Evolutionary conservation across 1,140 invertebrate genomes (phyloP).

Genomic region (Ptiloglossa arizonensis): DNA sequence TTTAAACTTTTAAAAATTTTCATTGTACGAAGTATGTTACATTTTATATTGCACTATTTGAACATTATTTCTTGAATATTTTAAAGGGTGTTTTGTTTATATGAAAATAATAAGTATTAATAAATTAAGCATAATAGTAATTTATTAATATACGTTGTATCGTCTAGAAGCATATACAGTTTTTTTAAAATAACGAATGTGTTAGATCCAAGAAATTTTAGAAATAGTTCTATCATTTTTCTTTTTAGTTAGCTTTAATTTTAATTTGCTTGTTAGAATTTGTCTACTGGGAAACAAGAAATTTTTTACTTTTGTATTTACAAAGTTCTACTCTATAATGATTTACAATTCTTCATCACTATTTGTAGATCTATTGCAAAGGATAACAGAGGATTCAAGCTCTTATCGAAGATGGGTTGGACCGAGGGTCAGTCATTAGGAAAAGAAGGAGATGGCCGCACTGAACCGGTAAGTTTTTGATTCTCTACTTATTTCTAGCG

Average conservation of each 20-base stretch:
- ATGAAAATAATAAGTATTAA: no score
- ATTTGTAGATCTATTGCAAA: constrained; percentile 86
- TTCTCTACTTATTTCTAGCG: not conserved
- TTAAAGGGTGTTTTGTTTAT: no score
- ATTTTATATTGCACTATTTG: no score
- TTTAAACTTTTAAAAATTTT: no score
- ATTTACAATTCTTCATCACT: not conserved
- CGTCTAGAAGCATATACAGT: no score
- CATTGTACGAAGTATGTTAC: no score
- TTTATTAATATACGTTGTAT: no score
- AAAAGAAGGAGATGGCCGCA: constrained; percentile 87
- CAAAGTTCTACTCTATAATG: no score
- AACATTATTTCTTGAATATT: no score
- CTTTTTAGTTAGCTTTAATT: not conserved
- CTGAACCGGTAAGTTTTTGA: constrained; percentile 89
- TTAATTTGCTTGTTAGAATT: not conserved
- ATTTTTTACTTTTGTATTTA: not conserved
- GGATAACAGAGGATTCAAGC: constrained; percentile 93
- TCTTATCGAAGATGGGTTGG: constrained; percentile 96
- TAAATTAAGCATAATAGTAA: no score
- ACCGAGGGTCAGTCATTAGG: constrained; percentile 92
- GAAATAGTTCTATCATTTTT: not conserved
- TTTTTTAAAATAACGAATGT: no score
- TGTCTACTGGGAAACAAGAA: not conserved
- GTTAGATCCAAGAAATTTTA: no score